Base-by-base conservation (phyloP, 2,888 invertebrate genomes). In the Coenonympha arcania region DNA sequence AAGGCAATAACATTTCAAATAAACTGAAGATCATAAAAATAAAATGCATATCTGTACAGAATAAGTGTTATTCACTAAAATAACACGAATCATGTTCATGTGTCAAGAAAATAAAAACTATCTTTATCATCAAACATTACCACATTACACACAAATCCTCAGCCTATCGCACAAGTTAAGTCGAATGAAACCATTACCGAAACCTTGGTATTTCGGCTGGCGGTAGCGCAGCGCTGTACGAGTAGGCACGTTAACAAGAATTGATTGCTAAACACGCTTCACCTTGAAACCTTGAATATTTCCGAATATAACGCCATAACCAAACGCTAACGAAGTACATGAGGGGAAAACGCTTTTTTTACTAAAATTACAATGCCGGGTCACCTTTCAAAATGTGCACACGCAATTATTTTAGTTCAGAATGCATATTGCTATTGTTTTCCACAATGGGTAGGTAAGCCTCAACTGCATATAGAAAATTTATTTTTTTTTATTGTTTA, bases 401-500 rank as follows among this genome's bases (percentile, higher is more conserved):
- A 41, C 33, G 36, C 42, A 19, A 20, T 41, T 37, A 48, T 49
- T 47, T 48, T 45, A 20, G 31, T 42, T 37, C n/a, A 20, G 11
- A 33, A 6, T 43, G 28, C 51, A 46, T 37, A 33, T 19, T 48
- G 20, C 31, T 46, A 33, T 19, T 48, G 20, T 36, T 46, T 44
- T 49, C 28, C 26, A 31, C 13, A 28, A 22, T 3, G 31, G 6
- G 15, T 15, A 36, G 6, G 15, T 15, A 26, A 18, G 28, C 20
- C 24, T n/a, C 16, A 67, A 69, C 4, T 50, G 47, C 41, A 48
- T 31, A 26, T 13, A 26, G 18, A 50, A 43, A n/a, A n/a, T n/a
- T n/a, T 36, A 49, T 41, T 52, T 39, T 11, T 8, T 34, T 40
- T 22, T 50, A 37, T 45, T 48, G 65, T 65, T 48, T 54, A 66